A percentile compares a stretch with the other conserved stretches of the same genome.
These are phyloP conservation scores for Centropyge bicolor DNA, from an alignment of 2,797 vertebrate species.

Conservation along the genomic window DNA sequence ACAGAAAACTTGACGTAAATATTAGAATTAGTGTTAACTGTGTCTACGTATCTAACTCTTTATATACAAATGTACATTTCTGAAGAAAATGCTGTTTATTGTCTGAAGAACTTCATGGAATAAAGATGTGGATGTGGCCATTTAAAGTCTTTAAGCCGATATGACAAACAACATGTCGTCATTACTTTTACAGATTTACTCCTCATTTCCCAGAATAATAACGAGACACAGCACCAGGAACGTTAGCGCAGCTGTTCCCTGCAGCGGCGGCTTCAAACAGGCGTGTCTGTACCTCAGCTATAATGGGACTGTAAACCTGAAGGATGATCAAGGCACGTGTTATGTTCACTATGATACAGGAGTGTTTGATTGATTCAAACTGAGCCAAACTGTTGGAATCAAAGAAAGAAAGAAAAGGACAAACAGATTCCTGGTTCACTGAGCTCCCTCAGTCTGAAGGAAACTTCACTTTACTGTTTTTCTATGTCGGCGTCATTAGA, in stretches of 20 bases:
- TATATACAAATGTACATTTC: conserved; percentile 39
- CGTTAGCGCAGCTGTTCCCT: not conserved
- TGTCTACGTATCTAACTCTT: not conserved
- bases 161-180: not conserved
- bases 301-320: conserved; percentile 37
- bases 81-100: not conserved
- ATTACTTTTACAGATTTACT: conserved; percentile 3
- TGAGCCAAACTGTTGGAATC: not conserved
- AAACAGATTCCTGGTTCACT: not conserved
- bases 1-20: not conserved
- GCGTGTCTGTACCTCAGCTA: not conserved
- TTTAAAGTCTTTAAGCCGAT: no score
- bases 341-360: conserved; percentile 1
- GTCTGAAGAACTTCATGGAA: not conserved
- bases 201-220: not conserved
- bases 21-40: not conserved
- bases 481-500: not conserved
- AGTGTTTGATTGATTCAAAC: not conserved
- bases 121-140: no score
- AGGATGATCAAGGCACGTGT: conserved; percentile 66
- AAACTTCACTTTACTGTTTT: not conserved
- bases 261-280: not conserved
- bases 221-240: conserved; percentile 17
- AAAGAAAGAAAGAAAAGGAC: not conserved
- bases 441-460: no score